phyloP scores from a whole-genome alignment of 2,888 invertebrate genomes.

The Amblyteles armatorius region DNA sequence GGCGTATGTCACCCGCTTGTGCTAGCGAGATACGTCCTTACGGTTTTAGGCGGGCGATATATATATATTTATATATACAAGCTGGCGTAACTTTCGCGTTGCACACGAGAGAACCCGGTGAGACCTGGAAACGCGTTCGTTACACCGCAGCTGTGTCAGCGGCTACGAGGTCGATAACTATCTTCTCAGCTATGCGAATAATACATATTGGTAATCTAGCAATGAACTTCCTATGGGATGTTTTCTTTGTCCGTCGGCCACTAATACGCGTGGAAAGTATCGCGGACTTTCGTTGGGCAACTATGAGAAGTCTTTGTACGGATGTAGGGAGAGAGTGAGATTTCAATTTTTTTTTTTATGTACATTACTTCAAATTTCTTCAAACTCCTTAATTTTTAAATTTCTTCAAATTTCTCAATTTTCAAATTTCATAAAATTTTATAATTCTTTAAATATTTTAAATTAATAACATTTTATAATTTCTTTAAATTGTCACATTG shows the following conservation, averaged over 20 bases:
- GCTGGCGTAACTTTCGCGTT: conserved; percentile 56
- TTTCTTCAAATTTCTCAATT: too few species aligned
- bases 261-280: conserved; percentile 1
- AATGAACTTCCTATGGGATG: conserved; percentile 38
- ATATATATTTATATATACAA: conserved; percentile 15
- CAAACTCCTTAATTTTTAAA: too few species aligned
- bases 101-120: conserved; percentile 34
- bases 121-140: conserved; percentile 30
- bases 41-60: too few species aligned
- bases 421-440: too few species aligned
- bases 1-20: too few species aligned
- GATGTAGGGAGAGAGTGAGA: conserved; percentile 46
- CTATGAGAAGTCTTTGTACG: conserved; percentile 12
- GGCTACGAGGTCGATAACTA: conserved; percentile 47
- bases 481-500: too few species aligned
- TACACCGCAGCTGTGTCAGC: conserved; percentile 18
- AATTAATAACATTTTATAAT: too few species aligned
- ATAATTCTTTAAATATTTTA: too few species aligned
- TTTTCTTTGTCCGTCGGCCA: not conserved
- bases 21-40: too few species aligned
- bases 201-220: conserved; percentile 26
- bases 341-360: not conserved
- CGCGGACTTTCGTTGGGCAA: conserved; percentile 19
- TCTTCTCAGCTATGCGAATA: conserved; percentile 33
- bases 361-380: too few species aligned